Percentiles rank a stretch among this genome's conserved stretches.
These are phyloP conservation scores for Cebus imitator DNA, from an alignment of 2,113 vertebrate genomes.

Conservation along the genomic window DNA sequence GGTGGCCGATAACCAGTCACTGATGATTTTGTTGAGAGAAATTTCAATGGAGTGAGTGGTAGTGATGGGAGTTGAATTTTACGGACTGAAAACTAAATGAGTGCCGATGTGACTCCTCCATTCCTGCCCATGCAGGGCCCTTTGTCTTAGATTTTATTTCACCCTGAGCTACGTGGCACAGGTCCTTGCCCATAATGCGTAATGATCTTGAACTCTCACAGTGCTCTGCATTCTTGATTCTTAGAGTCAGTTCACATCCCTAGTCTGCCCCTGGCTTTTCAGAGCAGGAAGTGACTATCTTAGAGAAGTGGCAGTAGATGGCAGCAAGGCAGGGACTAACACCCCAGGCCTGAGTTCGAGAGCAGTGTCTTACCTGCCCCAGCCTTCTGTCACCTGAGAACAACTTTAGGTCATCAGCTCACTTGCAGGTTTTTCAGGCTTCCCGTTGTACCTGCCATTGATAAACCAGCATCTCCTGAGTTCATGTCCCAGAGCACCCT, in stretches of 20 bases:
- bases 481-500: too few relatives aligned
- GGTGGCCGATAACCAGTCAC: accelerated
- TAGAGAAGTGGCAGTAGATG: neutral
- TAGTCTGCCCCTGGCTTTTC: neutral
- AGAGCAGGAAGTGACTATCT: neutral
- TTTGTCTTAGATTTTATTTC: neutral
- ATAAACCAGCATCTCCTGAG: neutral
- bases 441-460: accelerated
- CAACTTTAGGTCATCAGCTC: neutral
- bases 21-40: neutral
- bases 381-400: neutral
- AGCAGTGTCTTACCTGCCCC: neutral
- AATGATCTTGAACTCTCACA: accelerated
- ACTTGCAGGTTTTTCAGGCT: accelerated
- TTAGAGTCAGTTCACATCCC: neutral
- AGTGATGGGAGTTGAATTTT: neutral
- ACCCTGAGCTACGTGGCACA: neutral
- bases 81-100: neutral
- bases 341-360: accelerated
- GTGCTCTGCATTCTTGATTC: neutral
- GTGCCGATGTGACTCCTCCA: accelerated
- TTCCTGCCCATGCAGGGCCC: neutral
- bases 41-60: accelerated
- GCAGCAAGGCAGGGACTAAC: neutral
- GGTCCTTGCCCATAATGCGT: neutral